Percentiles rank a stretch among this genome's conserved stretches.
These are phyloP conservation scores for Nothobranchius kuhntae DNA, from an alignment of 2,113 vertebrate genomes.

Conservation along the genomic window DNA sequence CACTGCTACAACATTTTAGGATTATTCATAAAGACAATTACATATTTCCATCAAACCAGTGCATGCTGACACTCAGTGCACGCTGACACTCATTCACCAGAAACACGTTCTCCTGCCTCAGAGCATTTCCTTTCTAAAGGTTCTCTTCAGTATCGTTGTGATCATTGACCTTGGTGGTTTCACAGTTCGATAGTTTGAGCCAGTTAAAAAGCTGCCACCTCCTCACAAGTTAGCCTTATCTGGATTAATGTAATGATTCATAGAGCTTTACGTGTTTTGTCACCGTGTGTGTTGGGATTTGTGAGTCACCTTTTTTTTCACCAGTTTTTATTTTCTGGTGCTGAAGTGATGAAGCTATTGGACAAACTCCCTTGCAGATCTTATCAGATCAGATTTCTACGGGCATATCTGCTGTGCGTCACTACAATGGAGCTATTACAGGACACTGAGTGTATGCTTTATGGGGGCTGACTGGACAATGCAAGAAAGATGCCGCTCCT, in stretches of 20 bases:
- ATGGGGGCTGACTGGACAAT: constrained; percentile 34
- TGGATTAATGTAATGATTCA: constrained; percentile 8
- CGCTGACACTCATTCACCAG: no score
- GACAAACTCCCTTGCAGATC: neutral
- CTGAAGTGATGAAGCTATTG: constrained; percentile 6
- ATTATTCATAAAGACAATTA: no score
- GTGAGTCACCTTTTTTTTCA: constrained; percentile 4
- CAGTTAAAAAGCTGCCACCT: neutral
- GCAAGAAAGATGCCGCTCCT: constrained; percentile 19
- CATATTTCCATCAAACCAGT: no score
- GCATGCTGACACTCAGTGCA: no score
- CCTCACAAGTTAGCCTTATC: neutral
- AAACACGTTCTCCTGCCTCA: no score
- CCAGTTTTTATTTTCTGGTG: neutral
- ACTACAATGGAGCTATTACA: constrained; percentile 40
- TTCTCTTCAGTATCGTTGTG: neutral
- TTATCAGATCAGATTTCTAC: constrained; percentile 54
- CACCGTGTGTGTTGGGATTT: no score
- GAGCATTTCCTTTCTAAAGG: neutral
- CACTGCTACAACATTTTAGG: no score
- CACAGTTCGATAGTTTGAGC: neutral
- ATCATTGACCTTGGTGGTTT: neutral
- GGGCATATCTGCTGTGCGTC: constrained; percentile 61
- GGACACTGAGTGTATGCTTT: constrained; percentile 56
- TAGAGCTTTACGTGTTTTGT: neutral